Evolutionary conservation across 2,888 invertebrate genomes (phyloP), one percentile per base, ranked within the genome.

Genomic region (Cryptus armator): DNA sequence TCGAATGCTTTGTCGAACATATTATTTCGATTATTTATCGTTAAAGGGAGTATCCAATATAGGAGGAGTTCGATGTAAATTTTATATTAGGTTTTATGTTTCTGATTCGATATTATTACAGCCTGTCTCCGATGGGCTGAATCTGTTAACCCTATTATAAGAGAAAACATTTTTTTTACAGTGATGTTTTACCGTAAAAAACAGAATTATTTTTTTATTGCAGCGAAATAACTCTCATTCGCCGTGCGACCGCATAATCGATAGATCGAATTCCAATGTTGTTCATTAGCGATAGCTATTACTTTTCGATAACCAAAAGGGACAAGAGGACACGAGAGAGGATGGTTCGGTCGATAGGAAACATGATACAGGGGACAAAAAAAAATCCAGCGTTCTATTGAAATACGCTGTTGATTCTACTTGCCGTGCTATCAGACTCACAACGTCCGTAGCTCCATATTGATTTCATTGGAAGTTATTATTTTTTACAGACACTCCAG

Each of bases 391-490:
- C n/a, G 2, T 44, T 29, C 43, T 0, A 32, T 43, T 46, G 59
- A n/a, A 19, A 67, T 51, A 71, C 83, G 79, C 81, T 37, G 29
- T 37, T 46, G 24, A n/a, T 7, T 37, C 16, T 14, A 66, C 24
- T 19, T 48, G 7, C 7, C 37, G 37, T 62, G 14, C 29, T 29
- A 29, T 62, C 32, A 32, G 14, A 32, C 16, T n/a, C n/a, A 37
- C n/a, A n/a, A 12, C 16, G n/a, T 5, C n/a, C 44, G 12, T 70
- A 37, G 10, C 12, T 53, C 14, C 6, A 44, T 72, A 72, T 14
- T 5, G 62, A 70, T 83, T 89, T 80, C 88, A 90, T 91, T 84
- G 87, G 88, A 89, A 88, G 83, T 88, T 88, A 88, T 89, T 90
- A 75, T 75, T 81, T 79, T 46, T 51, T 43, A 44, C 51, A 32